phyloP scores from a whole-genome alignment of 2,797 vertebrate species.

The Neosilurus mollespiculum region DNA sequence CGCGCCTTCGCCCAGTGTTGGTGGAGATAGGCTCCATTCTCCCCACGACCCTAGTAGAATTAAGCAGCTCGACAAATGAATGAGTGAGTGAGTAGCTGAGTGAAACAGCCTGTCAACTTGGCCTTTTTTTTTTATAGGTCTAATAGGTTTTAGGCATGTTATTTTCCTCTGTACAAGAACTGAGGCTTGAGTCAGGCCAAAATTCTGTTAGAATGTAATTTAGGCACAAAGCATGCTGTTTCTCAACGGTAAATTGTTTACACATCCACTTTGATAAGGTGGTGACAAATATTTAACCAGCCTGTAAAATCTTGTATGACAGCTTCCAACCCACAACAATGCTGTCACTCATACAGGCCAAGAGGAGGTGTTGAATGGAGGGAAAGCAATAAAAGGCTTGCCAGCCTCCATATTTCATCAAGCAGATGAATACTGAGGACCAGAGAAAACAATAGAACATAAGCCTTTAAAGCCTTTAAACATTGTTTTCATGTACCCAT shows the following conservation, averaged over 20 bases:
- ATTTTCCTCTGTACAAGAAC: background rate
- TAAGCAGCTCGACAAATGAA: too few species aligned
- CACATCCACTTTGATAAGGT: slow-evolving; percentile 40
- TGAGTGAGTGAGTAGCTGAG: too few species aligned
- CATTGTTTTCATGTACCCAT: background rate
- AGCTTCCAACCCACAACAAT: slow-evolving; percentile 46
- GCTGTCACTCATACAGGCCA: slow-evolving; percentile 43
- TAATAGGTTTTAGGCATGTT: background rate
- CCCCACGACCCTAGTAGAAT: too few species aligned
- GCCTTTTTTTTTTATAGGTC: background rate
- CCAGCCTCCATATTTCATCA: slow-evolving; percentile 10
- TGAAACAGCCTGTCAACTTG: too few species aligned
- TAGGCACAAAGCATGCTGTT: slow-evolving; percentile 41
- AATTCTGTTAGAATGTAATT: slow-evolving; percentile 30
- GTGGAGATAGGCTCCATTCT: too few species aligned
- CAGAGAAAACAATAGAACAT: background rate
- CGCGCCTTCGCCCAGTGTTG: too few species aligned
- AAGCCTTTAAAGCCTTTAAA: background rate
- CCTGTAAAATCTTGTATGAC: slow-evolving; percentile 49
- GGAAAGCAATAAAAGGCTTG: slow-evolving; percentile 12
- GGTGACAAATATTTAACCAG: slow-evolving; percentile 57
- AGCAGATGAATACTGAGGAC: background rate
- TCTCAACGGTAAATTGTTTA: slow-evolving; percentile 45
- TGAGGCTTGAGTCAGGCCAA: slow-evolving; percentile 1
- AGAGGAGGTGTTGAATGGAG: slow-evolving; percentile 16